Conservation (phyloP, 1,140 invertebrate genomes). For the Acyrthosiphon pisum region DNA sequence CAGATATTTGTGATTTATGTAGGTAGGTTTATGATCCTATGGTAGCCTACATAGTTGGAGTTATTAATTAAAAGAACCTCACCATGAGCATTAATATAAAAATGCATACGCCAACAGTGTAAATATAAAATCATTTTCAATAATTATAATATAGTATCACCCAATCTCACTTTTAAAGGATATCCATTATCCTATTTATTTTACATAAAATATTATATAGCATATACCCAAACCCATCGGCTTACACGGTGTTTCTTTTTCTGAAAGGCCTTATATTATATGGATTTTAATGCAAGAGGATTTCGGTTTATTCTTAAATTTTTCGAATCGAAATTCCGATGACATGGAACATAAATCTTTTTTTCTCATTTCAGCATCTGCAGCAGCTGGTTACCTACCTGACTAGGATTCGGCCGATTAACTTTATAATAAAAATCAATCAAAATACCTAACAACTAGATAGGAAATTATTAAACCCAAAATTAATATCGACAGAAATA, state of each 20-base stretch:
- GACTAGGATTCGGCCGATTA: neutral
- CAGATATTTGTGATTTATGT: neutral
- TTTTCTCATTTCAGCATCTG: neutral
- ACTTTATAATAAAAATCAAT: neutral
- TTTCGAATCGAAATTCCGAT: neutral
- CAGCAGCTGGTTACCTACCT: neutral
- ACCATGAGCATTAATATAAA: neutral
- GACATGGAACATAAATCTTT: neutral
- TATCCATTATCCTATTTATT: neutral
- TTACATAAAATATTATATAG: neutral
- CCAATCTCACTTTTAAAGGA: neutral
- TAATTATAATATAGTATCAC: neutral
- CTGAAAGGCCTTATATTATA: neutral
- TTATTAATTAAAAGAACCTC: neutral
- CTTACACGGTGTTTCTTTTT: neutral
- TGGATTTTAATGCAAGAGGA: neutral
- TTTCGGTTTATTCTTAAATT: neutral
- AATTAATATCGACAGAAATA: neutral
- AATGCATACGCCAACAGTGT: neutral
- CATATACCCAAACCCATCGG: neutral
- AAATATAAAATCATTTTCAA: neutral
- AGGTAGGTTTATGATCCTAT: neutral
- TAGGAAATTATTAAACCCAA: neutral
- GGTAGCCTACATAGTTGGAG: neutral
- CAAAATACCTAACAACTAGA: neutral